These are phyloP conservation scores for Sepiola atlantica DNA, from an alignment of 2,888 invertebrate genomes.

Conservation along the genomic window DNA sequence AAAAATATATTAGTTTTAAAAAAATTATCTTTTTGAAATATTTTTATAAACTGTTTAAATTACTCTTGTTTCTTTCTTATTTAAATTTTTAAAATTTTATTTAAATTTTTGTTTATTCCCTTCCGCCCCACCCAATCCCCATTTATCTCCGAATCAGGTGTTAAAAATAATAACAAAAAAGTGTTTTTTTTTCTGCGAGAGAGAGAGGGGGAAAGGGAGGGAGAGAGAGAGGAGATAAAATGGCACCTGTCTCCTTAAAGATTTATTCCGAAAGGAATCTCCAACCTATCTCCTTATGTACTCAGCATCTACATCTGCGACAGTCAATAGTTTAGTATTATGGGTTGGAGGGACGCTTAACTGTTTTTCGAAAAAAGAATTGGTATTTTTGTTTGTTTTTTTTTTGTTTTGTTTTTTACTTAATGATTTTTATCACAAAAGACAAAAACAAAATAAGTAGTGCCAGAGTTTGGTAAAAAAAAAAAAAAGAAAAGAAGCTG, in stretches of 20 bases:
- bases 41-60: background rate
- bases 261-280: background rate
- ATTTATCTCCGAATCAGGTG: background rate
- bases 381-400: too few relatives aligned
- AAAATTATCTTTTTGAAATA: background rate
- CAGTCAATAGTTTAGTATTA: background rate
- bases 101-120: background rate
- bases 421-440: background rate
- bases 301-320: background rate
- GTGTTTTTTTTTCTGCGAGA: background rate
- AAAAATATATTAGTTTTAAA: background rate
- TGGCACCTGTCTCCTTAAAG: background rate
- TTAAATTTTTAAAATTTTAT: too few relatives aligned
- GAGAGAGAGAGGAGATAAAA: background rate
- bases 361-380: background rate
- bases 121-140: background rate
- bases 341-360: background rate
- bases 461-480: background rate
- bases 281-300: background rate
- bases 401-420: background rate
- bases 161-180: too few relatives aligned
- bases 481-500: background rate
- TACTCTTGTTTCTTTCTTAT: background rate
- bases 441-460: background rate
- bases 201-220: background rate